These are phyloP conservation scores for Sitophilus oryzae DNA, from an alignment of 1,140 invertebrate species.

Conservation along the genomic window DNA sequence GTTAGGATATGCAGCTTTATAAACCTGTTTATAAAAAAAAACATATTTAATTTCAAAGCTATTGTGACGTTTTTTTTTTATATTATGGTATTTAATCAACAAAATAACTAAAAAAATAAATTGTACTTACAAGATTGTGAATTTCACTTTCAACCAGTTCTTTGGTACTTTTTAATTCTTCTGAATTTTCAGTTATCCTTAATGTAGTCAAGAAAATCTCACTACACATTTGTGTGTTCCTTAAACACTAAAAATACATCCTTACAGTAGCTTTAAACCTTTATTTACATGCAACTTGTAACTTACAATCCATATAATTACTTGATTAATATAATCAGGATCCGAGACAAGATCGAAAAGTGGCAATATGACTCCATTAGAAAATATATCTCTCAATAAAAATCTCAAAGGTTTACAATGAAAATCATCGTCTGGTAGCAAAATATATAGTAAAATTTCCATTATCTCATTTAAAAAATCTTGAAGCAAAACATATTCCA, in stretches of 20 bases:
- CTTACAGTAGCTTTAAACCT: too few relatives aligned
- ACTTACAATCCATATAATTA: slow-evolving; percentile 83
- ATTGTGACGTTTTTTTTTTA: too few relatives aligned
- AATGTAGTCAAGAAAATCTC: slow-evolving; percentile 79
- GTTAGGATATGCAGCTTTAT: too few relatives aligned
- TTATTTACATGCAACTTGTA: not conserved
- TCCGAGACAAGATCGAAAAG: slow-evolving; percentile 78
- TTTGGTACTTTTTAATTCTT: slow-evolving; percentile 74
- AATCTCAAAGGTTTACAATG: slow-evolving; percentile 73
- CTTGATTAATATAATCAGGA: slow-evolving; percentile 92
- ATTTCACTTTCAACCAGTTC: slow-evolving; percentile 76
- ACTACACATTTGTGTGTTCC: slow-evolving; percentile 66
- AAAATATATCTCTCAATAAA: slow-evolving; percentile 75
- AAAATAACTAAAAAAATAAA: too few relatives aligned
- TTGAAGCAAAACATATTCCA: slow-evolving; percentile 44
- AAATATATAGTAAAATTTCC: slow-evolving; percentile 77
- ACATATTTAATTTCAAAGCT: too few relatives aligned
- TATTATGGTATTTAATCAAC: too few relatives aligned
- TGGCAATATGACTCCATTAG: slow-evolving; percentile 72
- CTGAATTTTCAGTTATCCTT: slow-evolving; percentile 67
- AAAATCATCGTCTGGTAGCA: slow-evolving; percentile 80
- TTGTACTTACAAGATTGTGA: slow-evolving; percentile 56
- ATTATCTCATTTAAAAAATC: slow-evolving; percentile 79
- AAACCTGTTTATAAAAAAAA: too few relatives aligned
- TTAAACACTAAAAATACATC: slow-evolving; percentile 61